These are phyloP conservation scores for Cryptocheilus praepositus DNA, from an alignment of 2,888 invertebrate species.

Conservation along the genomic window DNA sequence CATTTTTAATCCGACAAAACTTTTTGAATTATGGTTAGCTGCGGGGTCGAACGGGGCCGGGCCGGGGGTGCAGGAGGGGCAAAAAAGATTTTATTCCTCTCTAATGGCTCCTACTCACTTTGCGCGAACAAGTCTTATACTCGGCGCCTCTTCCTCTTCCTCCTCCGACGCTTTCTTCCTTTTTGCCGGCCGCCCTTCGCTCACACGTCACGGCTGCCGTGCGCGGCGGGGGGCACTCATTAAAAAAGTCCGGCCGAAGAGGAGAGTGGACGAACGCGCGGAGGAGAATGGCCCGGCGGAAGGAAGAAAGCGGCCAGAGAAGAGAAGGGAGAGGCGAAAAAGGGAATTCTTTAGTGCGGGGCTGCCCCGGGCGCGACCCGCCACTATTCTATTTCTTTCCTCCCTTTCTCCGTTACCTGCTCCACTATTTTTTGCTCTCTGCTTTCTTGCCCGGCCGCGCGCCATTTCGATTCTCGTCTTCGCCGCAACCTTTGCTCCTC, in stretches of 20 bases:
- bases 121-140: slow-evolving; percentile 48
- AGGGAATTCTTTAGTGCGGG: slow-evolving; percentile 39
- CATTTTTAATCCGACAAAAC: slow-evolving; percentile 68
- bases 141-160: slow-evolving; percentile 24
- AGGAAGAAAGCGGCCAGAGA: slow-evolving; percentile 26
- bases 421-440: too few relatives aligned
- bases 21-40: slow-evolving; percentile 66
- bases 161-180: too few relatives aligned
- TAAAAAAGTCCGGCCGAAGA: slow-evolving; percentile 50
- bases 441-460: too few relatives aligned
- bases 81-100: slow-evolving; percentile 49
- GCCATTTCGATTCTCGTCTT: slow-evolving; percentile 11
- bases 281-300: slow-evolving; percentile 48
- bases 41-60: slow-evolving; percentile 14
- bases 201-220: too few relatives aligned
- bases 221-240: slow-evolving; percentile 45
- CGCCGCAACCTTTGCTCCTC: too few relatives aligned
- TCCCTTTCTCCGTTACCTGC: too few relatives aligned
- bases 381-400: slow-evolving; percentile 12
- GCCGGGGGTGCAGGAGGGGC: slow-evolving; percentile 29
- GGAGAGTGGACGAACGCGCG: slow-evolving; percentile 42
- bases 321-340: slow-evolving; percentile 20
- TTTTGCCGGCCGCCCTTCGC: too few relatives aligned
- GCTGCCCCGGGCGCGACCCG: slow-evolving; percentile 24
- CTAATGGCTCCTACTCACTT: slow-evolving; percentile 56